Base-by-base conservation (phyloP, 1,140 invertebrate genomes). In the Cotesia typhae region DNA sequence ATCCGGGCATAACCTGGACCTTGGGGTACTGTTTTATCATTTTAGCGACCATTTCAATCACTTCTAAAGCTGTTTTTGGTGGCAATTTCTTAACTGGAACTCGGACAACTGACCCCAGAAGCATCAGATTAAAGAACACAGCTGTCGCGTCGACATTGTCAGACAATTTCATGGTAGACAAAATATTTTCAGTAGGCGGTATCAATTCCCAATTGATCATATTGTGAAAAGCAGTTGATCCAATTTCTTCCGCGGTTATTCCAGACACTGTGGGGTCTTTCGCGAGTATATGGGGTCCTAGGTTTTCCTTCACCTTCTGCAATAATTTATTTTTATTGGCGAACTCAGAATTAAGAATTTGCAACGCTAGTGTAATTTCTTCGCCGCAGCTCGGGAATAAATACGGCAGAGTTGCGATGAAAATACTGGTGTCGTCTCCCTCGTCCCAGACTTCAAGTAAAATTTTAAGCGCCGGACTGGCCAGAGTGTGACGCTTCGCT, bases 361-460 rank as follows among this genome's bases (percentile, higher is more conserved):
- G 77, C 76, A 87, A 84, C 2, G 88, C 82, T 3, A 88, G 76
- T 36, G 82, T 52, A 14, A 89, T 82, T 66, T 88, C 86, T 47
- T 85, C 78, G n/a, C 88, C 76, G 67, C 84, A 79, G 65, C 79
- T 80, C 5, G 90, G 90, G 77, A 92, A 90, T 17, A 92, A 75
- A 76, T 89, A 89, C 14, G 91, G 90, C 60, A 91, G 76, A 12
- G 90, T 75, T 1, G 87, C 83, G 37, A 92, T 77, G 55, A 87
- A 87, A 4, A 86, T 70, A 4, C 69, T 81, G 0, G 82, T 81
- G 17, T 87, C 81, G 20, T 87, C 79, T 1, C 76, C 79, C 4
- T 80, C 72, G 9, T 80, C 78, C 41, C 81, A 81, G 1, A 85
- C 66, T 4, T 84, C 74, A 3, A 87, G 59, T 0, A 87, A 67